phyloP scores from a whole-genome alignment of 2,113 vertebrate genomes.

The Planiliza haematocheilus region DNA sequence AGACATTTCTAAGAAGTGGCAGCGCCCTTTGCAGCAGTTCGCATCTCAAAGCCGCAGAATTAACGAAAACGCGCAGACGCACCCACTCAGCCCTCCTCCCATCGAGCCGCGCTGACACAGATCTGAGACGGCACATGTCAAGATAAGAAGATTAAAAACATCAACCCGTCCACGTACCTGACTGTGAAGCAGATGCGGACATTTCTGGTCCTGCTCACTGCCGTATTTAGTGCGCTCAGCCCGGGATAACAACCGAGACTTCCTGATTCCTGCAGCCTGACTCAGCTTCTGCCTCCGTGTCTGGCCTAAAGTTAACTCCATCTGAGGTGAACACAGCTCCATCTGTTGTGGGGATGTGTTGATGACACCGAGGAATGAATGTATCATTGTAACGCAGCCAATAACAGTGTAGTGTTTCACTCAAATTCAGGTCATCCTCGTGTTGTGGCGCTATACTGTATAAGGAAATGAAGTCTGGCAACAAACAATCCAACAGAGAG shows the following conservation, averaged over 20 bases:
- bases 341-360: constrained; percentile 13
- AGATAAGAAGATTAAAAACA: neutral
- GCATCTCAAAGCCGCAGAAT: neutral
- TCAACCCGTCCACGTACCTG: constrained; percentile 45
- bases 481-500: neutral
- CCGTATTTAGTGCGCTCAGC: neutral
- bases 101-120: neutral
- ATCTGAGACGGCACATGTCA: neutral
- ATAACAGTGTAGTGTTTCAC: too few species aligned
- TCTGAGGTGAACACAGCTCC: constrained; percentile 18
- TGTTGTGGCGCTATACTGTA: too few species aligned
- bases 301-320: neutral
- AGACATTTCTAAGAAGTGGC: constrained; percentile 6
- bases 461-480: too few species aligned
- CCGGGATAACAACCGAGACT: constrained; percentile 31
- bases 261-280: constrained; percentile 64
- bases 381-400: too few species aligned
- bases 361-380: neutral
- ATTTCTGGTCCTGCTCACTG: constrained; percentile 47
- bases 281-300: too few species aligned
- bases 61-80: neutral
- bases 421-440: too few species aligned
- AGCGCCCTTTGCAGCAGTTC: constrained; percentile 28
- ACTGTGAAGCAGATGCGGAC: constrained; percentile 38
- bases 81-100: too few species aligned